Percentiles rank a stretch among this genome's conserved stretches.
phyloP scores from a whole-genome alignment of 2,113 vertebrate species.

The Malurus cyaneus region DNA sequence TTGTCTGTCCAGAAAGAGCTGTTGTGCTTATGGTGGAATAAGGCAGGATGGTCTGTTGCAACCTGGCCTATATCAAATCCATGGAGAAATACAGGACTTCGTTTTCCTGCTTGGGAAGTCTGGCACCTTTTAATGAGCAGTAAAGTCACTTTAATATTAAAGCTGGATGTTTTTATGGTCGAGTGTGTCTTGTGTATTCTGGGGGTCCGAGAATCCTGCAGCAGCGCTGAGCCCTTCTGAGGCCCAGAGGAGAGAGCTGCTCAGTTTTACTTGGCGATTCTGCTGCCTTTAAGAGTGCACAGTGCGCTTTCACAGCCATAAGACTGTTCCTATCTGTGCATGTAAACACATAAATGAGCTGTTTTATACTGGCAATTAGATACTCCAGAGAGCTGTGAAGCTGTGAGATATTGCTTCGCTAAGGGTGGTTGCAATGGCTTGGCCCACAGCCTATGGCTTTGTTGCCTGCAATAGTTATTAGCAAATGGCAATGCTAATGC shows the following conservation, averaged over 20 bases:
- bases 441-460: slow-evolving; percentile 63
- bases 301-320: neutral
- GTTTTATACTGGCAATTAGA: slow-evolving; percentile 56
- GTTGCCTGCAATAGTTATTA: slow-evolving; percentile 54
- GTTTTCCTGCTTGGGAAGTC: slow-evolving; percentile 22
- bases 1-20: neutral
- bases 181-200: neutral
- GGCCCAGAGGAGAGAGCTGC: slow-evolving; percentile 9
- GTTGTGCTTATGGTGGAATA: neutral
- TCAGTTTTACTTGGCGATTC: neutral
- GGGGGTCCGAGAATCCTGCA: neutral
- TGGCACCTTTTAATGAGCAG: slow-evolving; percentile 55
- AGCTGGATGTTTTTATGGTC: slow-evolving; percentile 42
- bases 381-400: slow-evolving; percentile 62
- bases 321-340: slow-evolving; percentile 32
- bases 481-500: slow-evolving; percentile 34
- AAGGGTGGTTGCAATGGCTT: slow-evolving; percentile 42
- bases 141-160: slow-evolving; percentile 46
- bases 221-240: neutral
- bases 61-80: neutral
- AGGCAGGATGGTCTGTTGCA: neutral
- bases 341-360: slow-evolving; percentile 67
- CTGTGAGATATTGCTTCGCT: slow-evolving; percentile 53
- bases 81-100: slow-evolving; percentile 1
- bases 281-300: slow-evolving; percentile 16